Conservation (phyloP, 2,888 invertebrate species). For the Orthosia gothica region DNA sequence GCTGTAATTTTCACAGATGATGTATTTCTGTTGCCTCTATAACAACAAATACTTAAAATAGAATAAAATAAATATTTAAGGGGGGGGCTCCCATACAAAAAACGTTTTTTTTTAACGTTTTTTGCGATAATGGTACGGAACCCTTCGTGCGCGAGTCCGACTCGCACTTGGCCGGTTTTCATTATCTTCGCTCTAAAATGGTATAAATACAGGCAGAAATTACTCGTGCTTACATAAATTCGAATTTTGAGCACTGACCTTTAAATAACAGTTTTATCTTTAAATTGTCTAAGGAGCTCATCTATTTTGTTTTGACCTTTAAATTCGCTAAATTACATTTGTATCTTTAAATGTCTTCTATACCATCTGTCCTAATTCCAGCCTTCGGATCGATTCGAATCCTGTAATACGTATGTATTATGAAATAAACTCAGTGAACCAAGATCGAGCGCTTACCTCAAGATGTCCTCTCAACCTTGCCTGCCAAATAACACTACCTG, state of each 20-base stretch:
- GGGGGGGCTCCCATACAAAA: too few species aligned
- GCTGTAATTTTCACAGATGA: too few species aligned
- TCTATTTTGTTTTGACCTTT: slow-evolving; percentile 13
- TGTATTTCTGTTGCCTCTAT: too few species aligned
- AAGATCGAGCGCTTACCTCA: slow-evolving; percentile 72
- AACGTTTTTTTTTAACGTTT: too few species aligned
- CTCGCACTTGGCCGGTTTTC: too few species aligned
- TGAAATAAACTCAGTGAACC: slow-evolving; percentile 62
- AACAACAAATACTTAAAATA: too few species aligned
- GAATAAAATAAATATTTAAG: too few species aligned
- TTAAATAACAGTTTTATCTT: slow-evolving; percentile 2
- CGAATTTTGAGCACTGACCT: not conserved
- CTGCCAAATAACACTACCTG: slow-evolving; percentile 70
- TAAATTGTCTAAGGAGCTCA: not conserved
- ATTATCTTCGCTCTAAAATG: not conserved
- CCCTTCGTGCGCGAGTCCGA: too few species aligned
- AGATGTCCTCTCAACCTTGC: slow-evolving; percentile 73
- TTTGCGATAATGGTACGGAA: too few species aligned
- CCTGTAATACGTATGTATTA: slow-evolving; percentile 46
- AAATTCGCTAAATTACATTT: slow-evolving; percentile 6
- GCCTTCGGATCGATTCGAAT: slow-evolving; percentile 26
- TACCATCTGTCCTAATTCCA: slow-evolving; percentile 5
- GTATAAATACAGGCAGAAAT: not conserved
- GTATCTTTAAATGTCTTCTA: not conserved
- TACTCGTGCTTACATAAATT: not conserved